These are phyloP conservation scores for Gnathonemus longibarbis DNA, from an alignment of 2,113 vertebrate genomes.

Conservation along the genomic window DNA sequence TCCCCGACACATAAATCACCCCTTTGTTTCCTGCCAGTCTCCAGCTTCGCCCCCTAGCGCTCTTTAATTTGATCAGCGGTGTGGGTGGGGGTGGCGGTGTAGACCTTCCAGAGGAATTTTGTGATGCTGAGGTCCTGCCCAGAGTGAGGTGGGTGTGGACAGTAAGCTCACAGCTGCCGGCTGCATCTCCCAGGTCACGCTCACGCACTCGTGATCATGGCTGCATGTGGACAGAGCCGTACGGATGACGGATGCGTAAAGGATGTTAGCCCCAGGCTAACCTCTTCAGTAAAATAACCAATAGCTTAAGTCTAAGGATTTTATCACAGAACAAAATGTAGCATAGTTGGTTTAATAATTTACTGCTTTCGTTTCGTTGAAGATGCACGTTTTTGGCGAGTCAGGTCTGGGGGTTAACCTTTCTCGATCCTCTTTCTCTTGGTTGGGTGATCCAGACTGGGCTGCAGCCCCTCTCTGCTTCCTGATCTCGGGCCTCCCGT, in stretches of 20 bases:
- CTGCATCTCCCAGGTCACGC: not conserved
- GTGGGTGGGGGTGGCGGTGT: not conserved
- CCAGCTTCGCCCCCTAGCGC: not conserved
- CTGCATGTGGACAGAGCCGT: not conserved
- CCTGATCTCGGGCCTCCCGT: not conserved
- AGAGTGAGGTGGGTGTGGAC: not conserved
- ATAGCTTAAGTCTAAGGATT: not conserved
- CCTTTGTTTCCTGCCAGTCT: not conserved
- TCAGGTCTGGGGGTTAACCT: not conserved
- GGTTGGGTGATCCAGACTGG: not conserved
- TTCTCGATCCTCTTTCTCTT: not conserved
- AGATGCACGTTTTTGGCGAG: not conserved
- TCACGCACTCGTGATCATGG: not conserved
- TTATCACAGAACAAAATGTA: not conserved
- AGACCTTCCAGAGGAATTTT: not conserved
- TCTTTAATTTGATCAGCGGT: slow-evolving; percentile 2
- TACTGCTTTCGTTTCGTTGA: not conserved
- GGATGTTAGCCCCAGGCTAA: not conserved
- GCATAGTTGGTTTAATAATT: not conserved
- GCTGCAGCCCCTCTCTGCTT: not conserved
- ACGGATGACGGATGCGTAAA: not conserved
- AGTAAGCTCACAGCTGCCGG: not conserved
- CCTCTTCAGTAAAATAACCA: not conserved
- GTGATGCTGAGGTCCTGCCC: not conserved
- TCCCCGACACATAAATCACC: not conserved